These are phyloP conservation scores for Formicarius rufipectus DNA, from an alignment of 2,113 vertebrate genomes.

Conservation along the genomic window DNA sequence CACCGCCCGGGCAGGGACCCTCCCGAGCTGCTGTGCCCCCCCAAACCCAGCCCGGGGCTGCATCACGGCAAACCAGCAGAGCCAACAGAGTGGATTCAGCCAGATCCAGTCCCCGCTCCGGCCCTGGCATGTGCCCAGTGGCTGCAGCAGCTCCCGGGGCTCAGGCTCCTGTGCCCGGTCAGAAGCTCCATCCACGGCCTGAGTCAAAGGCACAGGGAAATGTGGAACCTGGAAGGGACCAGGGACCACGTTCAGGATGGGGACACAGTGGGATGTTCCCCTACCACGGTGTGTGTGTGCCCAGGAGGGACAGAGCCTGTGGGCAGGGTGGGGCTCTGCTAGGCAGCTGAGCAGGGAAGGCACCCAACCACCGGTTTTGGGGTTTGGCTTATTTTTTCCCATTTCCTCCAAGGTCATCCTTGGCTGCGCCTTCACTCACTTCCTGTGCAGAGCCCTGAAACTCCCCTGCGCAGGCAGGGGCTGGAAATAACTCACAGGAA, in stretches of 20 bases:
- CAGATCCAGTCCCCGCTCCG: accelerated
- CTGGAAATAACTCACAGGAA: conserved; percentile 44
- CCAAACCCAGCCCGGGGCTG: background rate
- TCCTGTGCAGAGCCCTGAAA: background rate
- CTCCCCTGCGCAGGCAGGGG: background rate
- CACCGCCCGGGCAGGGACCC: background rate
- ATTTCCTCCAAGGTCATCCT: background rate
- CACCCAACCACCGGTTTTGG: background rate
- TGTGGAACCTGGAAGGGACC: background rate
- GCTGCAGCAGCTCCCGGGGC: background rate
- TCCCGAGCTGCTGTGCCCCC: accelerated
- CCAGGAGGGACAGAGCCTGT: background rate
- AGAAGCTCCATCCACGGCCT: background rate
- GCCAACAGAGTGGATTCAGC: background rate
- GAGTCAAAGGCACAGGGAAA: background rate
- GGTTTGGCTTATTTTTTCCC: background rate
- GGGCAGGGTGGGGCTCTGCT: background rate
- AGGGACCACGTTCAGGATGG: accelerated
- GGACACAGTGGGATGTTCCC: accelerated
- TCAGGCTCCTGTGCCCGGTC: background rate
- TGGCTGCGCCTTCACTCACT: background rate
- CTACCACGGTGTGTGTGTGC: no score
- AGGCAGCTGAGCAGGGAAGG: background rate
- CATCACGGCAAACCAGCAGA: accelerated
- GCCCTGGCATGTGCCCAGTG: accelerated